Conservation (phyloP, 2,888 invertebrate species). For the Chrysolina haemoptera region DNA sequence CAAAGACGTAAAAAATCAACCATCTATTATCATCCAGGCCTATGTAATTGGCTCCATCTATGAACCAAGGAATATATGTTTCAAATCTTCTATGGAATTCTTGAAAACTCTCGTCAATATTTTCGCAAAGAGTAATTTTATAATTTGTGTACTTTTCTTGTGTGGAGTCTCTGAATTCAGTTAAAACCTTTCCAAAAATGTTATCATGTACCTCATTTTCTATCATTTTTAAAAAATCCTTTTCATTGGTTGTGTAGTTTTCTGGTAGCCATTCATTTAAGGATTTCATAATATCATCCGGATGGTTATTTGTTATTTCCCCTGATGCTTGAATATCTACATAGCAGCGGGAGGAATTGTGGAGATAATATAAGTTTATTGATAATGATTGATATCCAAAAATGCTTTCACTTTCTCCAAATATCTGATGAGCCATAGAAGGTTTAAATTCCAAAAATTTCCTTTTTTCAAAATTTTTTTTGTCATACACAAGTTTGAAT, state of each 20-base stretch:
- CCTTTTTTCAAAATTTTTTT: conserved; percentile 47
- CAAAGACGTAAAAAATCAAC: conserved; percentile 89
- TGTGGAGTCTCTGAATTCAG: conserved; percentile 50
- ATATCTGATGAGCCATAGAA: conserved; percentile 94
- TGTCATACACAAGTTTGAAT: conserved; percentile 55
- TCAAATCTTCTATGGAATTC: conserved; percentile 89
- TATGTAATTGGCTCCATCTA: conserved; percentile 96
- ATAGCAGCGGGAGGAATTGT: conserved; percentile 74
- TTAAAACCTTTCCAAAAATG: conserved; percentile 60
- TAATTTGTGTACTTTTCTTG: conserved; percentile 70
- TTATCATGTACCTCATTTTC: conserved; percentile 58
- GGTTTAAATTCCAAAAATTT: conserved; percentile 75
- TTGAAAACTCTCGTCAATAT: conserved; percentile 80
- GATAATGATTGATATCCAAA: conserved; percentile 92
- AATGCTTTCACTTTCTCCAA: conserved; percentile 90
- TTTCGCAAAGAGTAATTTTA: conserved; percentile 87
- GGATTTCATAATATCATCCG: conserved; percentile 60
- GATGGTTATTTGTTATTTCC: conserved; percentile 72
- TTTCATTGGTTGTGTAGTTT: conserved; percentile 55
- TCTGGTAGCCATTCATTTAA: conserved; percentile 64
- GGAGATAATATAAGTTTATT: conserved; percentile 63
- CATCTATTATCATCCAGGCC: conserved; percentile 94
- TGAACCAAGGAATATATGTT: conserved; percentile 94
- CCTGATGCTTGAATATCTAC: conserved; percentile 81
- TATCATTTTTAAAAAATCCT: conserved; percentile 56